These are phyloP conservation scores for Origma solitaria DNA, from an alignment of 2,113 vertebrate genomes.

Conservation along the genomic window DNA sequence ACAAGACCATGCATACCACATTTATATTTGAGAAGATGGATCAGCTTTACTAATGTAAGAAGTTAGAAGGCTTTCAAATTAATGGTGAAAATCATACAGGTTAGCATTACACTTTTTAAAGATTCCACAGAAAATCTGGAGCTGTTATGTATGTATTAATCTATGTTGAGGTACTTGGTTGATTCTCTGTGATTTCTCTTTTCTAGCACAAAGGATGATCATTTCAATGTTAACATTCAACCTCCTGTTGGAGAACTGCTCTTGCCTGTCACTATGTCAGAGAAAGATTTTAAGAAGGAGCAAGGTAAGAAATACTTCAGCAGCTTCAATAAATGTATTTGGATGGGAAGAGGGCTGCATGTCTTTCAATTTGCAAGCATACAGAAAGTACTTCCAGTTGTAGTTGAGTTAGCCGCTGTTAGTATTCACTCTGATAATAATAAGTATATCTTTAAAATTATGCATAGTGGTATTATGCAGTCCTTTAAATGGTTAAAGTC, in stretches of 20 bases:
- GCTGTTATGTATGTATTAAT: neutral
- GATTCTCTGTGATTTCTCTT: conserved; percentile 31
- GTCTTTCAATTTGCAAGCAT: neutral
- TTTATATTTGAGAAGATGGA: neutral
- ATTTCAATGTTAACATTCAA: conserved; percentile 88
- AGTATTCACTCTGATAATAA: neutral
- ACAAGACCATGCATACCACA: neutral
- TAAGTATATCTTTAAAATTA: neutral
- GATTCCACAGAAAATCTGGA: neutral
- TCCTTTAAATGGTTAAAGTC: neutral
- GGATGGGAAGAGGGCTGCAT: neutral
- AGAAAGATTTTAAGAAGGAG: conserved; percentile 88
- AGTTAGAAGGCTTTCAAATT: neutral
- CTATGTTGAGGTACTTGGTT: neutral
- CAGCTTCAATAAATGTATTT: neutral
- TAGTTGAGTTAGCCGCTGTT: neutral
- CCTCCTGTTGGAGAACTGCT: conserved; percentile 90
- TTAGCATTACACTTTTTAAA: neutral
- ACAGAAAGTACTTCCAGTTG: neutral
- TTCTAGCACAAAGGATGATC: conserved; percentile 86
- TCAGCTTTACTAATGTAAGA: neutral
- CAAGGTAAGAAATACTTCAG: conserved; percentile 79
- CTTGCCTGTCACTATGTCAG: conserved; percentile 85
- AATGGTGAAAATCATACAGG: neutral
- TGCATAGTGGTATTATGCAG: neutral